These are phyloP conservation scores for Hirundichthys speculiger DNA, from an alignment of 2,113 vertebrate species.

Conservation along the genomic window DNA sequence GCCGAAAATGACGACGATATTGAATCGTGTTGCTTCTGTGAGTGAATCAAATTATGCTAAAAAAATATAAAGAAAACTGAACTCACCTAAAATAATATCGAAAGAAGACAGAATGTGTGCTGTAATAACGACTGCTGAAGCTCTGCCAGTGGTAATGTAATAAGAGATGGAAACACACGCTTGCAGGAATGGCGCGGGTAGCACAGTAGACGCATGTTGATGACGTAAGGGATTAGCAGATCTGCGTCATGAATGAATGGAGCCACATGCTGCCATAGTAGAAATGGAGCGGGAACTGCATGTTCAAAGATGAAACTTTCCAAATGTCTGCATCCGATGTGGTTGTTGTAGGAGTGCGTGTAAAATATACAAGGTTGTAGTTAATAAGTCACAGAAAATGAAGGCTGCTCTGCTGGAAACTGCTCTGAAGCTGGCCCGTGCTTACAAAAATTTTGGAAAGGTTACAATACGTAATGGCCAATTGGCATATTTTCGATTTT, in stretches of 20 bases:
- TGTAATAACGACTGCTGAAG: constrained; percentile 20
- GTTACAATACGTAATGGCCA: no score
- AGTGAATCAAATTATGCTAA: background rate
- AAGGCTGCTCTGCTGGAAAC: no score
- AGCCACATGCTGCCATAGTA: background rate
- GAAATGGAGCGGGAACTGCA: no score
- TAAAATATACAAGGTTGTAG: no score
- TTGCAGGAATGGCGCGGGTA: constrained; percentile 72
- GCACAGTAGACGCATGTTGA: constrained; percentile 57
- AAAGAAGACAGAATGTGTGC: constrained; percentile 16
- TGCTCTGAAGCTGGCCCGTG: no score
- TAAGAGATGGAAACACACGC: constrained; percentile 66
- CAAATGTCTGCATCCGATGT: no score
- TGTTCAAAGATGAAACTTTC: no score
- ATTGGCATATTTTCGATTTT: no score
- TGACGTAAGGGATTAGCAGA: constrained; percentile 50
- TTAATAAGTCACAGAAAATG: no score
- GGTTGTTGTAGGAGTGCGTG: no score
- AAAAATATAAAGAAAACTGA: background rate
- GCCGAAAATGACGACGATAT: background rate
- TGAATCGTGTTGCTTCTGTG: background rate
- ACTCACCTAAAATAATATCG: constrained; percentile 60
- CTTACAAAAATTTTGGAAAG: no score
- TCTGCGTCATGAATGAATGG: background rate
- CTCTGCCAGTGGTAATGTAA: constrained; percentile 38